phyloP scores from a whole-genome alignment of 2,797 vertebrate species.

The Etheostoma nigrum region DNA sequence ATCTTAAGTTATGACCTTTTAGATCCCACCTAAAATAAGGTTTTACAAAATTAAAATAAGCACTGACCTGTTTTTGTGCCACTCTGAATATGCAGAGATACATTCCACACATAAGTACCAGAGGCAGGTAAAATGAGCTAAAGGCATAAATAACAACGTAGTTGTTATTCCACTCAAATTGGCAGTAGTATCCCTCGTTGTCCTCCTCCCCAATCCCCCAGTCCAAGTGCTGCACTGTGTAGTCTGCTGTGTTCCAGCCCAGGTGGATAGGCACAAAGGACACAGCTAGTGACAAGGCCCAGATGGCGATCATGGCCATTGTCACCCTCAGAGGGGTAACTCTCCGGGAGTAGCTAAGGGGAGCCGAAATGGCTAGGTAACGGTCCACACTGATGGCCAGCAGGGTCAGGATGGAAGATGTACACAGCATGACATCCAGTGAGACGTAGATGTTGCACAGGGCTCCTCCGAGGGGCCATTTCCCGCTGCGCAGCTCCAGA shows the following conservation, averaged over 20 bases:
- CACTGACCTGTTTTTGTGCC: constrained; percentile 89
- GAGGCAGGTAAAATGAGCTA: constrained; percentile 92
- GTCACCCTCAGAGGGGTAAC: constrained; percentile 87
- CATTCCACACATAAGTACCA: constrained; percentile 92
- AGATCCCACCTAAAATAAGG: background rate
- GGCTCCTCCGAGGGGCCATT: constrained; percentile 87
- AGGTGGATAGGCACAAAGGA: constrained; percentile 93
- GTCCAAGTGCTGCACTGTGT: constrained; percentile 81
- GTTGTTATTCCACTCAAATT: constrained; percentile 87
- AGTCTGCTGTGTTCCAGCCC: constrained; percentile 92
- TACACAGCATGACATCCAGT: constrained; percentile 92
- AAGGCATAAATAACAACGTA: constrained; percentile 88
- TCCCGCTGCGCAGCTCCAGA: constrained; percentile 83
- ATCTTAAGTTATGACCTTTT: constrained; percentile 18
- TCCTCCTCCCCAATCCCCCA: constrained; percentile 70
- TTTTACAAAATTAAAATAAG: constrained; percentile 21
- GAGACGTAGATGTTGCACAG: constrained; percentile 94
- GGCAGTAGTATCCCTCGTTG: constrained; percentile 81
- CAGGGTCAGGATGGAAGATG: constrained; percentile 95
- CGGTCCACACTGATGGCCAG: constrained; percentile 94
- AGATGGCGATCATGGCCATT: constrained; percentile 87
- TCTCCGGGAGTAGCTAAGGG: constrained; percentile 88
- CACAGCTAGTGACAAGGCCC: constrained; percentile 88
- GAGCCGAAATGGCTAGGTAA: constrained; percentile 90
- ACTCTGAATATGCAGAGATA: constrained; percentile 94